These are phyloP conservation scores for Drosophila conformis DNA, from an alignment of 2,888 invertebrate genomes.

Conservation along the genomic window DNA sequence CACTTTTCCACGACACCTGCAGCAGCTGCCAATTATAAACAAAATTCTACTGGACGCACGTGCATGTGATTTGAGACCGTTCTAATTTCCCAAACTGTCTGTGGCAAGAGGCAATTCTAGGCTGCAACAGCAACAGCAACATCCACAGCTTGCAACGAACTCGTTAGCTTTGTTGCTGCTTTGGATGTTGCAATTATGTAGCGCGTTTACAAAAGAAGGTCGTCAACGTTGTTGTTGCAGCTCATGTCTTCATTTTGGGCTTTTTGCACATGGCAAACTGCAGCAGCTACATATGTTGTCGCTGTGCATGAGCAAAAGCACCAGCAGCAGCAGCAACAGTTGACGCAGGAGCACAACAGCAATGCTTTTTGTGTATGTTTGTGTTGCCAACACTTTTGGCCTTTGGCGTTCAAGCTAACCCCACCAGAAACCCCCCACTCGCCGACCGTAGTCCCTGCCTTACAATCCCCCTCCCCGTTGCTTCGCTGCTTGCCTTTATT, in stretches of 20 bases:
- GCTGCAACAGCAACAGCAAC: conserved; percentile 28
- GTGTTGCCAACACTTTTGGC: conserved; percentile 78
- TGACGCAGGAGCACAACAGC: conserved; percentile 35
- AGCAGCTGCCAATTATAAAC: conserved; percentile 59
- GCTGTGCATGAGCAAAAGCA: conserved; percentile 42
- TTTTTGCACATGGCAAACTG: conserved; percentile 52
- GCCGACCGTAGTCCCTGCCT: conserved; percentile 2
- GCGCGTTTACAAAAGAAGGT: conserved; percentile 76
- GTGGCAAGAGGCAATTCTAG: conserved; percentile 63
- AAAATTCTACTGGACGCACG: conserved; percentile 52
- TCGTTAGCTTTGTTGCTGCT: conserved; percentile 63
- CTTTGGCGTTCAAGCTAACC: conserved; percentile 77
- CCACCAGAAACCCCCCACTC: conserved; percentile 35
- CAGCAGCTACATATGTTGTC: conserved; percentile 68
- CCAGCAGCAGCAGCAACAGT: conserved; percentile 28
- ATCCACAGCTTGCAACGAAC: conserved; percentile 42
- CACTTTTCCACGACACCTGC: conserved; percentile 54
- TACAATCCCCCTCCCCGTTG: background rate
- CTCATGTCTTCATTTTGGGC: conserved; percentile 76
- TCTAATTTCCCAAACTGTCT: conserved; percentile 80
- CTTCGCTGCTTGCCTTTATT: conserved; percentile 69
- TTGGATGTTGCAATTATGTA: conserved; percentile 73
- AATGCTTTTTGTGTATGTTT: conserved; percentile 67
- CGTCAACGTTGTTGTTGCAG: conserved; percentile 48
- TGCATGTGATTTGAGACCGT: conserved; percentile 79